These are phyloP conservation scores for Caenorhabditis inopinata DNA, from an alignment of 1,140 invertebrate species.

Conservation along the genomic window DNA sequence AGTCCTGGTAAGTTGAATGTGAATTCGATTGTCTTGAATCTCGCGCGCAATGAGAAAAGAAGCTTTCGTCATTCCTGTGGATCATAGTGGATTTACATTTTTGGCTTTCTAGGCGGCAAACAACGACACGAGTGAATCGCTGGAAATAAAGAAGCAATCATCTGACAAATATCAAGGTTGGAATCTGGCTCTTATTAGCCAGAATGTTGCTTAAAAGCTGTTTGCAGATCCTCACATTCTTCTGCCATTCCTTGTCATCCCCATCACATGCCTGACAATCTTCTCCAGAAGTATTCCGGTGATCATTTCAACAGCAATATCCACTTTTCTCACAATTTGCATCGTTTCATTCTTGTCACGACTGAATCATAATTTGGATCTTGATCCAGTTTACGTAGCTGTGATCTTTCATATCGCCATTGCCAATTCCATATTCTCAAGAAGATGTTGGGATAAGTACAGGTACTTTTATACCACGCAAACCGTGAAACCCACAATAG, in stretches of 20 bases:
- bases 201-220: no score
- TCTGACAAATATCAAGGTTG: background rate
- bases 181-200: no score
- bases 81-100: no score
- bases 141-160: background rate
- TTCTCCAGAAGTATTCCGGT: slow-evolving; percentile 29
- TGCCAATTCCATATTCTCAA: background rate
- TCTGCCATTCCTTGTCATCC: background rate
- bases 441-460: slow-evolving; percentile 26
- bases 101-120: background rate
- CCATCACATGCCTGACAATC: background rate
- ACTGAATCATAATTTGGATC: background rate
- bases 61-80: no score
- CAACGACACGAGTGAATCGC: background rate
- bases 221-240: background rate
- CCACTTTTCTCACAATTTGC: slow-evolving; percentile 2
- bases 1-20: background rate
- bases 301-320: background rate
- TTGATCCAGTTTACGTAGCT: background rate
- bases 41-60: background rate
- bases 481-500: no score
- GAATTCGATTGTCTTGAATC: background rate
- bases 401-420: background rate
- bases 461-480: background rate
- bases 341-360: background rate